Base-by-base conservation (phyloP, 1,140 invertebrate species). In the Metopolophium dirhodum region DNA sequence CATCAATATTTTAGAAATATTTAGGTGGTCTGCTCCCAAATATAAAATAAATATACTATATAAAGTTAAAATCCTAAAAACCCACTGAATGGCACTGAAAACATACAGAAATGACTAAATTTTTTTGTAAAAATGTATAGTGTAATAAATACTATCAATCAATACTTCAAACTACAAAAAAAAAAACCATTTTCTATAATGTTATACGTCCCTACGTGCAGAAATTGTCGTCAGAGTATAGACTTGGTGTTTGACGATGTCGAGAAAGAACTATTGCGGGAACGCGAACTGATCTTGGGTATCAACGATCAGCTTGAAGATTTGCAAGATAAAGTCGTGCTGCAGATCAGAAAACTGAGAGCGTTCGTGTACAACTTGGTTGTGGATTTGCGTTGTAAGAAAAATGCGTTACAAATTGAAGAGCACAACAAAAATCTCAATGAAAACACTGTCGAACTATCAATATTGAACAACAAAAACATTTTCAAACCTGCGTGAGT, bases 171-270 rank as follows among this genome's bases (percentile, higher is more conserved):
- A 54, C 3, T 23, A 54, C 22, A 54, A 54, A 54, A 54, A 51
- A 51, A 54, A 54, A 54, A 51, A 18, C 14, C 2, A 20, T 54
- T 54, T 54, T 54, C 51, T 77, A 77, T 68, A 68, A 68, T n/a
- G 14, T n/a, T 68, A 30, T 68, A 68, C 61, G n/a, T 77, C n/a
- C n/a, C 1, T 18, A 77, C 61, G 6, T 47, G 1, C 20, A 91
- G 91, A 26, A 93, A 57, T 7, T 30, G 26, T 14, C 82, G 91
- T 6, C 22, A 37, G 3, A 47, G 37, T 22, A 86, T 93, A 47
- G 91, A 93, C 20, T 93, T 93, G 77, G 91, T 93, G 35, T 93
- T 93, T 37, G 91, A 93, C 20, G 82, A 93, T 9, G 82, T 93
- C 4, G 91, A 93, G 26, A 93, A 54, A 30, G 91, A 93, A 85